A percentile compares a stretch with the other conserved stretches of the same genome.
Conservation (phyloP, 2,113 vertebrate genomes). For the Thunnus thynnus region DNA sequence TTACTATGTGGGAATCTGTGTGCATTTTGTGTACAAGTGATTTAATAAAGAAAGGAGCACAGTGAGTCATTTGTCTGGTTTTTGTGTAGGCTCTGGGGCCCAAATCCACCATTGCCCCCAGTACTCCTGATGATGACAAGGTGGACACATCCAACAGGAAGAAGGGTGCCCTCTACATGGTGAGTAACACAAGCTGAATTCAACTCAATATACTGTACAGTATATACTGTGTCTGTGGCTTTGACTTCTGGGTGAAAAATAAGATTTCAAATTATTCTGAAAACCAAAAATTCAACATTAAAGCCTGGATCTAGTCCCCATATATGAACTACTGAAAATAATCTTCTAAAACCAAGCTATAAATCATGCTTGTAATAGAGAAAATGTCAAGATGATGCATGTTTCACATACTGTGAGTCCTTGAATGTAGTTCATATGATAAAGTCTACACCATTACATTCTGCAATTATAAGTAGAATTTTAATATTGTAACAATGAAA, state of each 20-base stretch:
- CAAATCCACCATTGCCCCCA: conserved; percentile 75
- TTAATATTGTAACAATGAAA: too few relatives aligned
- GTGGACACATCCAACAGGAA: conserved; percentile 81
- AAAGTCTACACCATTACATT: background rate
- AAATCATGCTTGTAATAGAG: too few relatives aligned
- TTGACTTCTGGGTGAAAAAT: background rate
- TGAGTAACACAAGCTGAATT: conserved; percentile 51
- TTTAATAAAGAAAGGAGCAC: background rate
- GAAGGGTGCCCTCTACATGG: conserved; percentile 85
- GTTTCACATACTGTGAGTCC: too few relatives aligned
- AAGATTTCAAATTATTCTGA: too few relatives aligned
- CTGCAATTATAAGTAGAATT: too few relatives aligned
- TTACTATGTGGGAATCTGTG: background rate
- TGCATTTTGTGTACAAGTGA: background rate
- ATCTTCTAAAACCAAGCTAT: too few relatives aligned
- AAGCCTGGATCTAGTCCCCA: too few relatives aligned
- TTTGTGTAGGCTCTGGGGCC: conserved; percentile 79
- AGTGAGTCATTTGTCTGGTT: conserved; percentile 1
- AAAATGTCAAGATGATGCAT: too few relatives aligned
- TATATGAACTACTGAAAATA: too few relatives aligned
- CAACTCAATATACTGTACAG: background rate
- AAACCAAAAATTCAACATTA: too few relatives aligned
- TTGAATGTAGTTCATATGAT: too few relatives aligned
- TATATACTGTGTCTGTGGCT: too few relatives aligned
- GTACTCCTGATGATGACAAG: conserved; percentile 72